phyloP scores from a whole-genome alignment of 2,888 invertebrate genomes.

The Neoascia interrupta region DNA sequence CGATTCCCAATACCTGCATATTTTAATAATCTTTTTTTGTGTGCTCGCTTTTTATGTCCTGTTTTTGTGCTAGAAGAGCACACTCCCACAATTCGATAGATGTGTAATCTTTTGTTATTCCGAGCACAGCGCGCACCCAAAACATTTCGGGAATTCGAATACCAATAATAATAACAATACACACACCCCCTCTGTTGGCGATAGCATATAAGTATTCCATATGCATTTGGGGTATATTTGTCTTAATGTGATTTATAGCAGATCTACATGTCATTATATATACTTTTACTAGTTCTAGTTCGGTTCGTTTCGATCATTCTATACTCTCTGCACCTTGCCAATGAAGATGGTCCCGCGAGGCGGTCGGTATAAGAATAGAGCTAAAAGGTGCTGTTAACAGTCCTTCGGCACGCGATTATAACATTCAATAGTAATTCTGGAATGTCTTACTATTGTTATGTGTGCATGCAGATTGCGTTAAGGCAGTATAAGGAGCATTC shows the following conservation, averaged over 20 bases:
- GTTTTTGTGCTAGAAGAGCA: slow-evolving; percentile 28
- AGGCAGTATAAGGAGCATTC: slow-evolving; percentile 17
- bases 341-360: slow-evolving; percentile 21
- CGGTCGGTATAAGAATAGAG: slow-evolving; percentile 18
- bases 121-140: slow-evolving; percentile 50
- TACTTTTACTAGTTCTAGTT: slow-evolving; percentile 33
- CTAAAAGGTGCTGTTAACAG: slow-evolving; percentile 70
- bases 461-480: slow-evolving; percentile 70
- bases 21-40: slow-evolving; percentile 19
- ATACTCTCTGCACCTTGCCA: not conserved
- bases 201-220: slow-evolving; percentile 46
- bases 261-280: slow-evolving; percentile 67
- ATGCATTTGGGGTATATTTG: slow-evolving; percentile 49
- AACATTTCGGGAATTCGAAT: slow-evolving; percentile 60
- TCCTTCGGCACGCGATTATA: slow-evolving; percentile 71
- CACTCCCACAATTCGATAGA: slow-evolving; percentile 51
- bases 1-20: slow-evolving; percentile 50
- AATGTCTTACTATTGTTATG: slow-evolving; percentile 69
- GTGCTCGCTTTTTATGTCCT: slow-evolving; percentile 18
- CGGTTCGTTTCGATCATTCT: not conserved
- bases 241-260: slow-evolving; percentile 41
- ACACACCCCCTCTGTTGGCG: not conserved
- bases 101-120: slow-evolving; percentile 53
- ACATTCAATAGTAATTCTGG: slow-evolving; percentile 69
- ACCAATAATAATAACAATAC: slow-evolving; percentile 15